A percentile compares a stretch with the other conserved stretches of the same genome.
Evolutionary conservation across 2,797 vertebrate genomes (phyloP).

Genomic region (Rhynchotus rufescens): DNA sequence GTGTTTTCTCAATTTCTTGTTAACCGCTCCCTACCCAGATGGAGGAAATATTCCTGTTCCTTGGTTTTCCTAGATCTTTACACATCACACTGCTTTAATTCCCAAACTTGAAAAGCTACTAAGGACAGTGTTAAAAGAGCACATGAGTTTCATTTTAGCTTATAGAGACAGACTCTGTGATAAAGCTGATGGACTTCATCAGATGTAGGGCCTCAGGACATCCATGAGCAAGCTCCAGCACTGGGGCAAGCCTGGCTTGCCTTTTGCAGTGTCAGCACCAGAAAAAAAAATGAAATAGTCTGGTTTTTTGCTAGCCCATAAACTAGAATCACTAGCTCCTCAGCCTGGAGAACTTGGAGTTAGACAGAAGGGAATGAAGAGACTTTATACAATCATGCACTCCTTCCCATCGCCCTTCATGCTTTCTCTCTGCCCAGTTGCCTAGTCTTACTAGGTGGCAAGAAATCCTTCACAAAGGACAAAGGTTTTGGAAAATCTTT

Average conservation of each 20-base stretch:
- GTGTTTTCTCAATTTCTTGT: background rate
- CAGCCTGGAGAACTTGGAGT: background rate
- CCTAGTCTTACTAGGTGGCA: background rate
- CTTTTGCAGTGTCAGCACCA: background rate
- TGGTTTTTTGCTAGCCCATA: background rate
- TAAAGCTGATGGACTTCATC: background rate
- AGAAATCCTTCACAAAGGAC: background rate
- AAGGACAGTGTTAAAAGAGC: background rate
- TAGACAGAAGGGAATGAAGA: background rate
- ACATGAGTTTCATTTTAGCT: background rate
- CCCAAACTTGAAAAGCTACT: background rate
- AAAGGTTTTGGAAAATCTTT: background rate
- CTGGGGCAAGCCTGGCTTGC: background rate
- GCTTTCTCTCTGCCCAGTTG: background rate
- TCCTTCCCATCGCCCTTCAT: background rate
- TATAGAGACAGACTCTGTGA: background rate
- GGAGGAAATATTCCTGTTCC: background rate
- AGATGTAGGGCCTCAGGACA: background rate
- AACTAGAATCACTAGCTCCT: background rate
- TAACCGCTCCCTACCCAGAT: background rate
- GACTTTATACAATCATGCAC: background rate
- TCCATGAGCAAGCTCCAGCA: background rate
- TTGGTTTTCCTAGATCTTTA: background rate
- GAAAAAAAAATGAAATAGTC: background rate
- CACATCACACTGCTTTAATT: background rate